These are phyloP conservation scores for Scalopus aquaticus DNA, from an alignment of 2,113 vertebrate genomes.

Conservation along the genomic window DNA sequence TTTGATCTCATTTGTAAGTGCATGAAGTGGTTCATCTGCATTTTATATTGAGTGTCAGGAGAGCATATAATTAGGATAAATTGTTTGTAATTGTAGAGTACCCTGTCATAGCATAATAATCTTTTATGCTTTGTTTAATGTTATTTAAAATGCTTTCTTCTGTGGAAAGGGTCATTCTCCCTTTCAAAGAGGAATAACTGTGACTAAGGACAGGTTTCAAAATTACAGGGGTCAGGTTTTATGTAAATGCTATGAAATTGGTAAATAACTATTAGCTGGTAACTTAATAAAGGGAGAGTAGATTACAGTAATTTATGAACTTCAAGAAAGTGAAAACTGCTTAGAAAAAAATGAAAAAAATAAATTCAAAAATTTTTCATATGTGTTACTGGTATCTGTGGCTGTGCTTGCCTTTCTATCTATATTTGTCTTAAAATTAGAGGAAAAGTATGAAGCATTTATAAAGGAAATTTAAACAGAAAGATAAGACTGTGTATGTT, in stretches of 20 bases:
- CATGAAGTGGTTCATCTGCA: slow-evolving; percentile 61
- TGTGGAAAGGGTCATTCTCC: slow-evolving; percentile 30
- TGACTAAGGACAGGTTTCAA: slow-evolving; percentile 32
- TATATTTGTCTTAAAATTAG: not conserved
- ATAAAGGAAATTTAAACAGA: not conserved
- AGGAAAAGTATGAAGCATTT: not conserved
- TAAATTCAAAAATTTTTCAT: not conserved
- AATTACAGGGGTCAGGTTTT: slow-evolving; percentile 60
- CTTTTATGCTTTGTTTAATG: slow-evolving; percentile 40
- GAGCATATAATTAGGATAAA: slow-evolving; percentile 71
- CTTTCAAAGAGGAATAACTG: slow-evolving; percentile 28
- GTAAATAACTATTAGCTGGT: slow-evolving; percentile 29
- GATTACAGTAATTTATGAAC: slow-evolving; percentile 4
- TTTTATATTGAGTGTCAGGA: slow-evolving; percentile 50
- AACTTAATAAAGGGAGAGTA: slow-evolving; percentile 46
- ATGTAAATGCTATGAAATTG: slow-evolving; percentile 25
- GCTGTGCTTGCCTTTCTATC: not conserved
- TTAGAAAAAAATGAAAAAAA: not conserved
- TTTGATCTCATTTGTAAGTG: slow-evolving; percentile 65
- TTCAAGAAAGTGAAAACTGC: not conserved
- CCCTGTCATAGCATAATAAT: slow-evolving; percentile 47
- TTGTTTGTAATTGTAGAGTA: slow-evolving; percentile 62
- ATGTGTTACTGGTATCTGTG: not conserved
- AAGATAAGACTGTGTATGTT: not conserved
- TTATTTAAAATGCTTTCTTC: slow-evolving; percentile 56